Evolutionary conservation across 1,140 invertebrate species (phyloP), one percentile per base, ranked within the genome.

Genomic region (Nephila pilipes): DNA sequence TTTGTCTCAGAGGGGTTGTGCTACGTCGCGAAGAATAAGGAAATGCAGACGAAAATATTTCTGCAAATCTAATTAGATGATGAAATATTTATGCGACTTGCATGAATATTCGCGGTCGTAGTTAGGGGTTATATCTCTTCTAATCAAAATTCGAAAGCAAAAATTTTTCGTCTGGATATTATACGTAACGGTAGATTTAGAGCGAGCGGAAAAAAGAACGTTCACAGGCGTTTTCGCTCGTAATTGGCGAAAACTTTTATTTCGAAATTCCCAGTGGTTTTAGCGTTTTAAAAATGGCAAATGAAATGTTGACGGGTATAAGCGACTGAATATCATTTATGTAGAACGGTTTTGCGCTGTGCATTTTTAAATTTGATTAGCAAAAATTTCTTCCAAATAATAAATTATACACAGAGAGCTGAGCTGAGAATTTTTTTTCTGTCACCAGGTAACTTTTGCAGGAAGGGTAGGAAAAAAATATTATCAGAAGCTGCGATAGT

Each of bases 31-130:
- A 89, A 57, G 65, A 89, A 79, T 79, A 91, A 60, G 60, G 89
- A 83, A 91, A 54, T 46, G 58, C 79, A 83, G 80, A 91, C 89
- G 79, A 90, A 83, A 91, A 91, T 91, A 91, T 91, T 91, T 91
- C 89, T 91, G 79, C 57, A 91, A 91, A 91, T 91, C 89, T 91
- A 91, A 91, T 91, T 91, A 91, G 89, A 91, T 83, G 89, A 91
- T 91, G 55, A 83, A 91, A 91, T 91, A 91, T 91, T 91, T 91
- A 91, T 91, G 79, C 79, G 89, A 83, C 55, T 36, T 32, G 79
- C 89, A 91, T 91, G 89, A 91, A 91, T 91, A 91, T 91, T 91
- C 89, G 89, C 89, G 80, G 89, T 83, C 65, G 57, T 8, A 81
- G 75, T 90, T 81, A 81, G 29, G 89, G 89, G 89, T 91, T 91